These are phyloP conservation scores for Ectropis crepuscularia DNA, from an alignment of 2,888 invertebrate species.

Conservation along the genomic window DNA sequence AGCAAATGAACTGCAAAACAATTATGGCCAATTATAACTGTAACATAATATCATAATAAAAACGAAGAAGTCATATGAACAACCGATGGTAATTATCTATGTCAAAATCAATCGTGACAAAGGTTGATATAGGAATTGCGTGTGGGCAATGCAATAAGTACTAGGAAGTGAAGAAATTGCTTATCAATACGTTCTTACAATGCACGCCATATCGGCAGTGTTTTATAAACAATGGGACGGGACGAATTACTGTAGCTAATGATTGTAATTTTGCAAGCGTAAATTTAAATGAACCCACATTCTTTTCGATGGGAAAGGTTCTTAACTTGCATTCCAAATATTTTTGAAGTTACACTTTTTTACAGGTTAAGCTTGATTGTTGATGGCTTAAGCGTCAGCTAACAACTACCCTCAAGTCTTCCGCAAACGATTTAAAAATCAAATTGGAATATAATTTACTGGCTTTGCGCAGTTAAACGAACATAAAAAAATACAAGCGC, in stretches of 20 bases:
- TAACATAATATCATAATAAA: background rate
- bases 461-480: too few species aligned
- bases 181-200: constrained; percentile 57
- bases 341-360: too few species aligned
- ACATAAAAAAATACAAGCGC: too few species aligned
- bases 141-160: constrained; percentile 31
- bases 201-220: constrained; percentile 44
- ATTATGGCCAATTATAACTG: too few species aligned
- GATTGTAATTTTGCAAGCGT: background rate
- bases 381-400: too few species aligned
- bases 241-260: constrained; percentile 10
- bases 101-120: constrained; percentile 13
- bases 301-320: background rate
- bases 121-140: constrained; percentile 1
- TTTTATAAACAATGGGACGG: constrained; percentile 59
- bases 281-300: background rate
- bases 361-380: too few species aligned
- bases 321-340: too few species aligned
- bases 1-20: background rate
- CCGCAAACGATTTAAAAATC: too few species aligned
- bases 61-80: constrained; percentile 5
- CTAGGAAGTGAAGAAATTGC: constrained; percentile 59
- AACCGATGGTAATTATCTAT: constrained; percentile 20
- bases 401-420: too few species aligned
- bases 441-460: too few species aligned